phyloP scores from a whole-genome alignment of 2,113 vertebrate species.

The Archilochus colubris region DNA sequence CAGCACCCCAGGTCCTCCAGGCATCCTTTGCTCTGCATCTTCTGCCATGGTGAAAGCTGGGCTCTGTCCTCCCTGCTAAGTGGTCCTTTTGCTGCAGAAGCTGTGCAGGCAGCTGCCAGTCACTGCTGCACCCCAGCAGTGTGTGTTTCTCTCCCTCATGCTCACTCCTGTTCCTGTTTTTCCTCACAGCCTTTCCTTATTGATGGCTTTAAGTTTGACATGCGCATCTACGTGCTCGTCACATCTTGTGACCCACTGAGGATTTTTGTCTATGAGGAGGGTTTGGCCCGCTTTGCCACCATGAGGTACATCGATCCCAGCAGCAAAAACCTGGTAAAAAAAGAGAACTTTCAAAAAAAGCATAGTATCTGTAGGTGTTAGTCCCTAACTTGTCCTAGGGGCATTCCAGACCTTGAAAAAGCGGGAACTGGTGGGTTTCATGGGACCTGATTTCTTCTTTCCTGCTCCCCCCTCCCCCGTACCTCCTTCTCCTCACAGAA shows the following conservation, averaged over 20 bases:
- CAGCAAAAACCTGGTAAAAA: conserved; percentile 75
- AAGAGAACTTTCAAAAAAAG: background rate
- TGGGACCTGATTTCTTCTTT: background rate
- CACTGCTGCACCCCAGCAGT: no score
- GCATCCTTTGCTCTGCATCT: no score
- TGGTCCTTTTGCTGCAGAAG: no score
- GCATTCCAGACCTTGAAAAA: background rate
- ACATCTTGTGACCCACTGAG: conserved; percentile 81
- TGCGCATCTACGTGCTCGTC: conserved; percentile 80
- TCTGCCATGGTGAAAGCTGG: background rate
- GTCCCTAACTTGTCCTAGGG: background rate
- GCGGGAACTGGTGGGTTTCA: background rate
- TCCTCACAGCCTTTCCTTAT: conserved; percentile 80
- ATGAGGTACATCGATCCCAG: conserved; percentile 75
- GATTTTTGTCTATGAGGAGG: conserved; percentile 81
- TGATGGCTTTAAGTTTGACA: conserved; percentile 82
- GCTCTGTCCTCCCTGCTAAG: no score
- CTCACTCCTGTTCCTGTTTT: background rate
- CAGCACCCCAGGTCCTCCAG: background rate
- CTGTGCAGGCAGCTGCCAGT: no score
- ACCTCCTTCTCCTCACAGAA: background rate
- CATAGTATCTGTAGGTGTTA: background rate
- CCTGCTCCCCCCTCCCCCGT: background rate
- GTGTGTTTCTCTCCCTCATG: background rate
- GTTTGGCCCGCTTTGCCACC: conserved; percentile 83